A percentile compares a stretch with the other conserved stretches of the same genome.
phyloP scores from a whole-genome alignment of 2,797 vertebrate genomes.

The Cygnus olor region DNA sequence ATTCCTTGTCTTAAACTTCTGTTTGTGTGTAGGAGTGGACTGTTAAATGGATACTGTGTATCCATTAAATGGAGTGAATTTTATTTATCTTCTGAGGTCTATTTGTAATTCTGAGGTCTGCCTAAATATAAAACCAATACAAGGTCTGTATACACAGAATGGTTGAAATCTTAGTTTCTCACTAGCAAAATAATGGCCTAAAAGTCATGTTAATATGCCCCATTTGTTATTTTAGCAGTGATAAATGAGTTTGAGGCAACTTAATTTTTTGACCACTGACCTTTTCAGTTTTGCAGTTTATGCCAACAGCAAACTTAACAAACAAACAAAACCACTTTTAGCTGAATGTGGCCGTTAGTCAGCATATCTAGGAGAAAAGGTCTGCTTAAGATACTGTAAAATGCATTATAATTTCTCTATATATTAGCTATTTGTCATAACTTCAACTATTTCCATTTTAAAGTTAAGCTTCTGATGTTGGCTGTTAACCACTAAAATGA shows the following conservation, averaged over 20 bases:
- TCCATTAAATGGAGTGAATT: conserved; percentile 6
- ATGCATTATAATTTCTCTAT: conserved; percentile 45
- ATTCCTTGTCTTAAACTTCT: background rate
- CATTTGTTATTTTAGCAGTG: conserved; percentile 41
- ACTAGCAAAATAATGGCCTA: conserved; percentile 5
- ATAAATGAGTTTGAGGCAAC: conserved; percentile 41
- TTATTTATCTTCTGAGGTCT: conserved; percentile 4
- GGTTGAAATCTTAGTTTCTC: background rate
- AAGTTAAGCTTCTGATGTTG: conserved; percentile 71
- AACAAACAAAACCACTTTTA: background rate
- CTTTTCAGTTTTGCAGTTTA: conserved; percentile 45
- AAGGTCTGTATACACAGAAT: background rate
- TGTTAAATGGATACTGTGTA: background rate
- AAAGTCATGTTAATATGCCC: conserved; percentile 20
- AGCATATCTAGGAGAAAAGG: conserved; percentile 49
- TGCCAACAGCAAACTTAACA: conserved; percentile 7
- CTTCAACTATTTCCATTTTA: conserved; percentile 54
- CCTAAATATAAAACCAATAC: background rate
- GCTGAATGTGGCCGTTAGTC: background rate
- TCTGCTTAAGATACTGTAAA: conserved; percentile 60
- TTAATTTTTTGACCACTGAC: conserved; percentile 50
- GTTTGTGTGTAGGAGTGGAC: background rate
- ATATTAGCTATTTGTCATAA: conserved; percentile 65
- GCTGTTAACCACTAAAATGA: conserved; percentile 71
- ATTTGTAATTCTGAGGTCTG: background rate